Evolutionary conservation across 2,888 invertebrate genomes (phyloP).

Genomic region (Ctena decussata): DNA sequence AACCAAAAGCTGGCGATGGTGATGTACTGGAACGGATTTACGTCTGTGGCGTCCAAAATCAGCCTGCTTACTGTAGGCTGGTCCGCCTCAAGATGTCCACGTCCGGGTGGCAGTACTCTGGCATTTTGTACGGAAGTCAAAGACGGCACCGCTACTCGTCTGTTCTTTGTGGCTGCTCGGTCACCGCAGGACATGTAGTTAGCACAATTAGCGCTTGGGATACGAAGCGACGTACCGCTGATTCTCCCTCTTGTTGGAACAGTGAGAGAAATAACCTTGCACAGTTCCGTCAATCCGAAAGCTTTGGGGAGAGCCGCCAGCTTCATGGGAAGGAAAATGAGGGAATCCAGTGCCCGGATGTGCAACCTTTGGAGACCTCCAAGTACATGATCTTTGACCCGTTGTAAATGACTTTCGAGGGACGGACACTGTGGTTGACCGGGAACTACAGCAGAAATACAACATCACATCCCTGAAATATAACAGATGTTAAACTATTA

Average conservation of each 20-base stretch:
- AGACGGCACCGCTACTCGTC: not conserved
- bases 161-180: conserved; percentile 22
- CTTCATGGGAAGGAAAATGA: not conserved
- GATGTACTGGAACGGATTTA: not conserved
- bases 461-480: conserved; percentile 20
- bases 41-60: not conserved
- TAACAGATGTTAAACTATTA: not conserved
- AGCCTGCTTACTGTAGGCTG: conserved; percentile 26
- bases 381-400: conserved; percentile 50
- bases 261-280: not conserved
- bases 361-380: conserved; percentile 26
- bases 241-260: not conserved
- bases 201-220: not conserved
- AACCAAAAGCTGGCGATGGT: not conserved
- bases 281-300: not conserved
- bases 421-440: not conserved
- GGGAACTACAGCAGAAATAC: conserved; percentile 32
- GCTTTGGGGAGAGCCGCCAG: not conserved
- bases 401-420: conserved; percentile 19
- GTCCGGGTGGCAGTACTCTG: conserved; percentile 52
- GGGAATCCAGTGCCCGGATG: not conserved
- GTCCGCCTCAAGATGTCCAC: conserved; percentile 49
- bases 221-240: not conserved
- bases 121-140: conserved; percentile 54
- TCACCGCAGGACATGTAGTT: conserved; percentile 9